Conservation (phyloP, 2,113 vertebrate species). For the Rhipidura dahli region DNA sequence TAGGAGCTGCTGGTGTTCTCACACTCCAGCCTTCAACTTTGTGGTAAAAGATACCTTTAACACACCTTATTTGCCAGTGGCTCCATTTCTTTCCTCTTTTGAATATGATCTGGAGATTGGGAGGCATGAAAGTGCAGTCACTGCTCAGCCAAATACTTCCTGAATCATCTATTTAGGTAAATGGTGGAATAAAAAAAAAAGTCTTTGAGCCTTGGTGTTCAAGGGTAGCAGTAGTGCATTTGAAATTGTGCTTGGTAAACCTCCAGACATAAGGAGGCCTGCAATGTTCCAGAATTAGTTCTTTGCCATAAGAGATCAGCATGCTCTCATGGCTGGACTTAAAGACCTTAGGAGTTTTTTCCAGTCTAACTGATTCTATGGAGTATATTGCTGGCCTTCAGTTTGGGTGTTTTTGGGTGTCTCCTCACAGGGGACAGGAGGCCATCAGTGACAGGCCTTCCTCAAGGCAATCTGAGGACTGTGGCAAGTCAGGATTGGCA, state of each 20-base stretch:
- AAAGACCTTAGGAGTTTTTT: neutral
- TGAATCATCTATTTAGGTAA: neutral
- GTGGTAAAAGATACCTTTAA: neutral
- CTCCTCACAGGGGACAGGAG: neutral
- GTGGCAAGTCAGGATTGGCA: neutral
- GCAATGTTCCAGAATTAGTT: neutral
- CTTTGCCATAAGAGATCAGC: neutral
- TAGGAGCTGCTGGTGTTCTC: neutral
- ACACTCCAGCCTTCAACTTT: neutral
- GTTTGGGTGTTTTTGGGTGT: neutral
- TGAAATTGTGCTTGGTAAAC: neutral
- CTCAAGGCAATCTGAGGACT: neutral
- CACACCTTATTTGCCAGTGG: neutral
- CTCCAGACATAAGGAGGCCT: neutral
- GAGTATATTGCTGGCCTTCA: neutral
- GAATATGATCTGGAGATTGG: neutral
- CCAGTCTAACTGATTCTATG: neutral
- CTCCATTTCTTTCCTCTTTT: neutral
- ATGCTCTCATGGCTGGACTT: neutral
- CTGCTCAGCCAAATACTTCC: neutral
- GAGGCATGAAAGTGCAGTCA: neutral
- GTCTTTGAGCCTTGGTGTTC: neutral
- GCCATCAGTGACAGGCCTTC: neutral
- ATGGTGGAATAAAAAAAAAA: neutral
- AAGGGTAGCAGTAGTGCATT: neutral